These are phyloP conservation scores for Melitaea cinxia DNA, from an alignment of 1,140 invertebrate genomes.

Conservation along the genomic window DNA sequence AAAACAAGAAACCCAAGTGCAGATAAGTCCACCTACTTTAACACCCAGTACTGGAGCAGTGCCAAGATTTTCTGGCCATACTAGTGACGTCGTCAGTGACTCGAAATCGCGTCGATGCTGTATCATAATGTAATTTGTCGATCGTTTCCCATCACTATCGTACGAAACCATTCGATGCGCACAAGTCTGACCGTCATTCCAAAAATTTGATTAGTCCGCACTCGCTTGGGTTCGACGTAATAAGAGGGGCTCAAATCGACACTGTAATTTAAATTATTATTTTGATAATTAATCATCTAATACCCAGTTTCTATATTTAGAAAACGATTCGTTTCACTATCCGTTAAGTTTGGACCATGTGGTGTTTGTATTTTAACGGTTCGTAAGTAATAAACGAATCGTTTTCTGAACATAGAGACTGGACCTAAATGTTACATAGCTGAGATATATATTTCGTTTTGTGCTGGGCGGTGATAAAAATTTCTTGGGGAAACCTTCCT, in stretches of 20 bases:
- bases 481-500: too few species aligned
- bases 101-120: conserved; percentile 76
- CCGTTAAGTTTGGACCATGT: too few species aligned
- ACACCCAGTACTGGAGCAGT: conserved; percentile 56
- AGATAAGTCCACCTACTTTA: conserved; percentile 53
- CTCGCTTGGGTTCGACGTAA: neutral
- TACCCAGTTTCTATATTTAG: too few species aligned
- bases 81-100: conserved; percentile 78
- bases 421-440: too few species aligned
- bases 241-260: neutral
- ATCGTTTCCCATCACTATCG: conserved; percentile 21
- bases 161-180: conserved; percentile 20
- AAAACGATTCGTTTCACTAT: too few species aligned
- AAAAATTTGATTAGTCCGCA: conserved; percentile 25
- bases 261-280: neutral
- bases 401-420: too few species aligned
- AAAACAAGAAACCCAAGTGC: conserved; percentile 58
- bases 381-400: too few species aligned
- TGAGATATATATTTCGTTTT: too few species aligned
- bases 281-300: too few species aligned
- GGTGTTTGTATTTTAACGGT: too few species aligned
- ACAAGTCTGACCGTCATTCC: conserved; percentile 32
- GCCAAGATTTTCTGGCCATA: conserved; percentile 75
- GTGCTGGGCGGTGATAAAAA: too few species aligned
- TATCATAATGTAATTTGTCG: conserved; percentile 71